Conservation (phyloP, 2,113 vertebrate genomes). For the Gymnogyps californianus region DNA sequence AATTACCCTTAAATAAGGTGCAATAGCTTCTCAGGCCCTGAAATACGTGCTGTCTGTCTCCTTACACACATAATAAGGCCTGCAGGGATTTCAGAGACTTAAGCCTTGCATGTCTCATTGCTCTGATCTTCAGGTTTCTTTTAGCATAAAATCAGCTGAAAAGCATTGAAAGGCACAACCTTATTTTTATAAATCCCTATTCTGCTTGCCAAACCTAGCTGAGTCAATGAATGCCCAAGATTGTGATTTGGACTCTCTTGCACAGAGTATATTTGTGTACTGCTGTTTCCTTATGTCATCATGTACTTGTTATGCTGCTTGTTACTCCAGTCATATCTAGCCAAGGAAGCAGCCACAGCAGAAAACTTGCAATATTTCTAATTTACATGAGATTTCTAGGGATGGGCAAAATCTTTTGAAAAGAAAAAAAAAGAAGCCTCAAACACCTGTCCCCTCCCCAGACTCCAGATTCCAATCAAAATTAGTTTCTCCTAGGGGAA, state of each 20-base stretch:
- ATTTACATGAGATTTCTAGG: neutral
- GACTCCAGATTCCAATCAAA: neutral
- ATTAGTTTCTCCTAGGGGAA: neutral
- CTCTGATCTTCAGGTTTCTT: constrained; percentile 46
- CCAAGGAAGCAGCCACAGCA: neutral
- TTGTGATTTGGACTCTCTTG: constrained; percentile 13
- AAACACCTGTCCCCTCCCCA: neutral
- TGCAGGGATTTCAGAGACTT: constrained; percentile 54
- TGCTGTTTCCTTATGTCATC: neutral
- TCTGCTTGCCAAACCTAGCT: neutral
- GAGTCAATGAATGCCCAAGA: neutral
- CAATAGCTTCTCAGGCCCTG: constrained; percentile 41
- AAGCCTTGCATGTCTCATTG: neutral
- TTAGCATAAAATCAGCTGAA: constrained; percentile 42
- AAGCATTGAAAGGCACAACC: neutral
- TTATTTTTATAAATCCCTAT: constrained; percentile 31
- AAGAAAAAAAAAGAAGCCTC: neutral
- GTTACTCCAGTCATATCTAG: neutral
- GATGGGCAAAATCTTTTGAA: neutral
- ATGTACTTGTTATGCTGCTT: neutral
- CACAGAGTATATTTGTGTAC: neutral
- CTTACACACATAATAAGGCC: constrained; percentile 23
- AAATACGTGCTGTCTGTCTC: constrained; percentile 13
- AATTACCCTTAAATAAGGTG: constrained; percentile 64
- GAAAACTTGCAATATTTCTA: neutral